Evolutionary conservation across 2,888 invertebrate species (phyloP).

Genomic region (Callyntrura sp.): DNA sequence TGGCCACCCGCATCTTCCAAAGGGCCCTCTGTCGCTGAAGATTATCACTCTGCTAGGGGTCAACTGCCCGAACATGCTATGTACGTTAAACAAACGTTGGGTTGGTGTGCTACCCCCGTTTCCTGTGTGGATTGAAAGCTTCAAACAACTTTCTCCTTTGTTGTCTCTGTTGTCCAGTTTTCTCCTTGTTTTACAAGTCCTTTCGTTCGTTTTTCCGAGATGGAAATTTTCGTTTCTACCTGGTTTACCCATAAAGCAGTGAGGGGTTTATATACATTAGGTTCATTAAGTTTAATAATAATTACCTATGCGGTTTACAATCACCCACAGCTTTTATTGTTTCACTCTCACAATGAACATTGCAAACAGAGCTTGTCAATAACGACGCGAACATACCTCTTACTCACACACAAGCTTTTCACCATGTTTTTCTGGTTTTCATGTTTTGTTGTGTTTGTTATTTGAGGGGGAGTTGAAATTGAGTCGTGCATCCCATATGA

Average conservation of each 20-base stretch:
- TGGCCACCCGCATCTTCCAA: slow-evolving; percentile 65
- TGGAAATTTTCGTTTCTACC: neutral
- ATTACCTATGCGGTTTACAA: no score
- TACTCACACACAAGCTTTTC: slow-evolving; percentile 6
- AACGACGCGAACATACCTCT: neutral
- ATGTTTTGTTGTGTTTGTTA: neutral
- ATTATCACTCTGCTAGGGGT: slow-evolving; percentile 74
- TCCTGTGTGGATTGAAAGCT: slow-evolving; percentile 40
- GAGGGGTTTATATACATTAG: neutral
- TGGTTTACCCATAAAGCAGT: neutral
- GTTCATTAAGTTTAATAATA: neutral
- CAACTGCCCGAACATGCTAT: slow-evolving; percentile 72
- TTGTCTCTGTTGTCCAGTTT: slow-evolving; percentile 10
- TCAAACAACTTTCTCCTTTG: slow-evolving; percentile 25
- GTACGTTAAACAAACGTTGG: no score
- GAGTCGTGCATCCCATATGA: neutral
- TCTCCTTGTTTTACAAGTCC: slow-evolving; percentile 13
- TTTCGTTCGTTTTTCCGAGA: neutral
- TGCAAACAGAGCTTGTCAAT: no score
- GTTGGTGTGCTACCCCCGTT: no score
- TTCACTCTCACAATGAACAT: neutral
- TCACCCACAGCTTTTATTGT: slow-evolving; percentile 9
- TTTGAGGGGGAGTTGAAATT: no score
- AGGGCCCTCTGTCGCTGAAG: slow-evolving; percentile 72
- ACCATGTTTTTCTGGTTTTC: neutral